Conservation (phyloP, 2,888 invertebrate species). For the Lycaena phlaeas region DNA sequence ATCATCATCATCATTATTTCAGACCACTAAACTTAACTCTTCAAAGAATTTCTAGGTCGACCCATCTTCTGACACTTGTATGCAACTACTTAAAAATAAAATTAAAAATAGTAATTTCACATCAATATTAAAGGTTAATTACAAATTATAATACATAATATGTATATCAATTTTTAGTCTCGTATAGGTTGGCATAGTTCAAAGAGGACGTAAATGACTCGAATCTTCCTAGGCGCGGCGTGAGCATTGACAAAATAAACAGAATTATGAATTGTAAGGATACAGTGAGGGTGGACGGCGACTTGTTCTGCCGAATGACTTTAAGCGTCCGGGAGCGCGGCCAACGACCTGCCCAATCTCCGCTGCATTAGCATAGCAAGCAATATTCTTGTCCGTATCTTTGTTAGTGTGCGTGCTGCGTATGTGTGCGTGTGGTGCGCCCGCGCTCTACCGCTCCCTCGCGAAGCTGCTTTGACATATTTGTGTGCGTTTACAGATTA, state of each 20-base stretch:
- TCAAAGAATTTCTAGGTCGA: no score
- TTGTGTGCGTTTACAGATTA: constrained; percentile 19
- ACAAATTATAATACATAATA: no score
- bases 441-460: constrained; percentile 22
- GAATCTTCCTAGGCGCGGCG: no score
- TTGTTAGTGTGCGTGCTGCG: constrained; percentile 32
- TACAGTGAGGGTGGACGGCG: constrained; percentile 49
- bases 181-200: no score
- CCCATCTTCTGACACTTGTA: no score
- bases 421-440: constrained; percentile 17
- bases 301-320: constrained; percentile 66
- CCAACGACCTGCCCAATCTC: constrained; percentile 74
- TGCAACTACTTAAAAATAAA: no score
- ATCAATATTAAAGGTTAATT: no score
- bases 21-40: no score
- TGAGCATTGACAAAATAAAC: constrained; percentile 9
- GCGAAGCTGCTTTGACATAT: constrained; percentile 20
- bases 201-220: no score
- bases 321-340: constrained; percentile 66
- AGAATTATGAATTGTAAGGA: constrained; percentile 30
- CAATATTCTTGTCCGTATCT: constrained; percentile 57
- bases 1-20: no score
- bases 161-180: no score
- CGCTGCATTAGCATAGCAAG: constrained; percentile 72
- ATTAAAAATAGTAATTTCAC: no score